Percentiles rank a stretch among this genome's conserved stretches.
Evolutionary conservation across 2,888 invertebrate genomes (phyloP).

Genomic region (Dynastes grantii): DNA sequence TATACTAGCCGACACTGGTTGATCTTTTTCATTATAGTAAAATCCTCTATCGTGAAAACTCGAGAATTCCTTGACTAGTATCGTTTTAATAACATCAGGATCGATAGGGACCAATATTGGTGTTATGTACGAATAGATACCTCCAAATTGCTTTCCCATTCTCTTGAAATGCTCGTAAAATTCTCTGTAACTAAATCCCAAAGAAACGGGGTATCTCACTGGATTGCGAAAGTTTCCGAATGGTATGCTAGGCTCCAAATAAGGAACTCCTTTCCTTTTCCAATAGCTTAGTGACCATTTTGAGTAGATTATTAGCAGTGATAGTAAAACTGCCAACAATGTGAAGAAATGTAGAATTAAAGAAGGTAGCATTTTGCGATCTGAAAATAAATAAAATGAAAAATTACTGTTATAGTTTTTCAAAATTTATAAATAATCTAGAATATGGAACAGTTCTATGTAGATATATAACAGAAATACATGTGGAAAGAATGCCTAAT

Average conservation of each 20-base stretch:
- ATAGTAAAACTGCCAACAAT: too few species aligned
- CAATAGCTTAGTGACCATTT: conserved; percentile 47
- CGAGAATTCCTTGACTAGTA: conserved; percentile 42
- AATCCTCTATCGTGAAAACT: conserved; percentile 29
- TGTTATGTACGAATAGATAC: conserved; percentile 32
- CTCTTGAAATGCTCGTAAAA: conserved; percentile 39
- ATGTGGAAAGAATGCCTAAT: too few species aligned
- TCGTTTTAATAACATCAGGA: conserved; percentile 15
- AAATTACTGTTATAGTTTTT: too few species aligned
- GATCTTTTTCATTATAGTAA: conserved; percentile 34
- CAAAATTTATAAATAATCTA: too few species aligned
- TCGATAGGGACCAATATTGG: conserved; percentile 48
- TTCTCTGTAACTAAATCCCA: conserved; percentile 2
- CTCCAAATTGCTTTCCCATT: conserved; percentile 33
- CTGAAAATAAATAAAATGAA: too few species aligned
- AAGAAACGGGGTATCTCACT: background rate
- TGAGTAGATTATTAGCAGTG: conserved; percentile 28
- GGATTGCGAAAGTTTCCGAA: conserved; percentile 48
- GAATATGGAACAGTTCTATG: too few species aligned
- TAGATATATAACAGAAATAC: too few species aligned
- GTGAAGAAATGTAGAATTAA: too few species aligned
- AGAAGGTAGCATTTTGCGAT: too few species aligned
- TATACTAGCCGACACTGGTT: conserved; percentile 38
- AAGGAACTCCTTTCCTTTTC: conserved; percentile 40
- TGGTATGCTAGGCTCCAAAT: conserved; percentile 33